Percentiles rank a stretch among this genome's conserved stretches.
Conservation (phyloP, 2,797 vertebrate species). For the Pangasius sanitwongsei region DNA sequence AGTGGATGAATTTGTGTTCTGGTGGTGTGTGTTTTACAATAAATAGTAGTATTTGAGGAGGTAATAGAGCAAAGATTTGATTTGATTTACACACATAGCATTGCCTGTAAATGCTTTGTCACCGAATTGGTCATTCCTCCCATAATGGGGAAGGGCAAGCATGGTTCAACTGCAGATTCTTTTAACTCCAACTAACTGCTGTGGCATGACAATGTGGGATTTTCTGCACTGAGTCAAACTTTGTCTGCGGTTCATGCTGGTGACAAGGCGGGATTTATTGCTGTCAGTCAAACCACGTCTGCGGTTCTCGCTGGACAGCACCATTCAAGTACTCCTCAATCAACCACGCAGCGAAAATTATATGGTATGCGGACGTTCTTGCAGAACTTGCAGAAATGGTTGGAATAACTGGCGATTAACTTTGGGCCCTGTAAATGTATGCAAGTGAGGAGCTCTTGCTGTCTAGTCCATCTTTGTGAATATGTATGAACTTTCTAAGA, state of each 20-base stretch:
- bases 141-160: background rate
- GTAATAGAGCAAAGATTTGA: background rate
- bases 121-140: background rate
- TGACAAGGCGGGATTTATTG: constrained; percentile 23
- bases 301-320: background rate
- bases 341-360: constrained; percentile 18
- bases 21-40: background rate
- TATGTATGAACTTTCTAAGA: background rate
- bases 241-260: constrained; percentile 22
- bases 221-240: constrained; percentile 9
- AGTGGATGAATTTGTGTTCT: background rate
- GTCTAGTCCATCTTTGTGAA: background rate
- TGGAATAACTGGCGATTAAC: constrained; percentile 12
- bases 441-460: background rate
- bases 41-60: background rate
- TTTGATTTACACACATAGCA: background rate
- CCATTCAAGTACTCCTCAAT: background rate
- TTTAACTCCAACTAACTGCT: background rate
- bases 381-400: constrained; percentile 23
- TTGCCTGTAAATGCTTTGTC: constrained; percentile 2
- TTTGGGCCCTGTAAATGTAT: background rate
- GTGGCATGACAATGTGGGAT: background rate
- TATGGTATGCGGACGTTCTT: constrained; percentile 16
- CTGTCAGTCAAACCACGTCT: constrained; percentile 27
- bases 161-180: constrained; percentile 10